These are phyloP conservation scores for Clistopyga incitator DNA, from an alignment of 2,888 invertebrate species.

Conservation along the genomic window DNA sequence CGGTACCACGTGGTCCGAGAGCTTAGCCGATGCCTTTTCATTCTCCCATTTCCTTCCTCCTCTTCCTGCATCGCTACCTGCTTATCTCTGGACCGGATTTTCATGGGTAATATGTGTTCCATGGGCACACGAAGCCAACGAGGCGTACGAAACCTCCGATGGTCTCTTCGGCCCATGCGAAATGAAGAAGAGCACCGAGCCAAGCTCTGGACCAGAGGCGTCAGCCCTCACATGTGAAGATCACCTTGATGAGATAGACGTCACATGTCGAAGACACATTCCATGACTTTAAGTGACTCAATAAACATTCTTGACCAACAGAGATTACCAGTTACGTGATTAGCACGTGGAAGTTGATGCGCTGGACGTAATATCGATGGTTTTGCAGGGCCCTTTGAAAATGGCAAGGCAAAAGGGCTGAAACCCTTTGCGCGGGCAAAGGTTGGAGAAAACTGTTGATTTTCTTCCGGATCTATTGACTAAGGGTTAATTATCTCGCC, in stretches of 20 bases:
- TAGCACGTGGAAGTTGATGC: neutral
- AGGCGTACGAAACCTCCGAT: conserved; percentile 53
- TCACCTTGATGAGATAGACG: conserved; percentile 21
- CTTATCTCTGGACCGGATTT: conserved; percentile 58
- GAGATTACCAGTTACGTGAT: neutral
- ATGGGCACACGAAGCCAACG: conserved; percentile 59
- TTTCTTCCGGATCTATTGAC: conserved; percentile 38
- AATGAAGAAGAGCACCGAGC: neutral
- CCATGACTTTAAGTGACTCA: neutral
- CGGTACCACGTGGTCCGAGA: conserved; percentile 55
- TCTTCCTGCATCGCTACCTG: conserved; percentile 58
- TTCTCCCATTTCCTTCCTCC: conserved; percentile 9
- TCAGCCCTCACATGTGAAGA: conserved; percentile 40
- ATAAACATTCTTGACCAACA: neutral
- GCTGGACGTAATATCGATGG: conserved; percentile 7
- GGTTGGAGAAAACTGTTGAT: conserved; percentile 11
- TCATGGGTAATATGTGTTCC: conserved; percentile 54
- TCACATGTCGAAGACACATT: conserved; percentile 15
- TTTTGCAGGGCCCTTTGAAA: conserved; percentile 26
- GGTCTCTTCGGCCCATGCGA: conserved; percentile 17
- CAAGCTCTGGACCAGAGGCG: neutral
- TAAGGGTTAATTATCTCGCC: conserved; percentile 31
- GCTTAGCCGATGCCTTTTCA: conserved; percentile 10
- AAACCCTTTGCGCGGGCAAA: too few species aligned
- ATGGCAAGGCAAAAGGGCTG: conserved; percentile 1